A percentile compares a stretch with the other conserved stretches of the same genome.
Evolutionary conservation across 2,797 vertebrate genomes (phyloP).

Genomic region (Hemitrygon akajei): DNA sequence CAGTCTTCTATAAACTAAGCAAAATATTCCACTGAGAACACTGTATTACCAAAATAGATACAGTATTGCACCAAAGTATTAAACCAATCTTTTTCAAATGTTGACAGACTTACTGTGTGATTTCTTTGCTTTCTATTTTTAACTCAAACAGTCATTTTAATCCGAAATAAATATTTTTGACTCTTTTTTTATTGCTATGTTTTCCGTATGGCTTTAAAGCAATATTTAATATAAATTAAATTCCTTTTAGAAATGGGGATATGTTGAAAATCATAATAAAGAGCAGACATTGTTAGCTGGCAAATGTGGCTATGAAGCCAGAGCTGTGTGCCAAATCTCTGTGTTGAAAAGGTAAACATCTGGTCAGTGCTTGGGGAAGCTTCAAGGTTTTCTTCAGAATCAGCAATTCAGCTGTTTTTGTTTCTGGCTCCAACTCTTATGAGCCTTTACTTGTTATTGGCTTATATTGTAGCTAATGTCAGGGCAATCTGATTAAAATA

Average conservation of each 20-base stretch:
- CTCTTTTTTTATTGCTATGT: neutral
- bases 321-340: neutral
- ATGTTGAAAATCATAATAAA: slow-evolving; percentile 2
- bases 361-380: neutral
- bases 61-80: neutral
- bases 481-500: slow-evolving; percentile 8
- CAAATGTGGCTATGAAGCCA: neutral
- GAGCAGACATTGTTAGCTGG: neutral
- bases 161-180: slow-evolving; percentile 5
- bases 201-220: neutral
- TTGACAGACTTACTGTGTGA: neutral
- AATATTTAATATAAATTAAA: neutral
- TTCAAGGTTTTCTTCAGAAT: neutral
- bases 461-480: neutral
- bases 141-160: neutral
- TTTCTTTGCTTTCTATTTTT: neutral
- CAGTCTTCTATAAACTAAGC: slow-evolving; percentile 16
- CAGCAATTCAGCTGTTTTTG: neutral
- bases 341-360: slow-evolving; percentile 27
- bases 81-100: slow-evolving; percentile 14
- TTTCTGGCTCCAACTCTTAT: neutral
- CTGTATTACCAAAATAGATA: slow-evolving; percentile 14
- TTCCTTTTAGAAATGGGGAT: neutral
- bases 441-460: neutral
- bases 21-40: slow-evolving; percentile 17